Percentiles rank a stretch among this genome's conserved stretches.
phyloP scores from a whole-genome alignment of 2,113 vertebrate species.

The Andinoacara biseriatus region DNA sequence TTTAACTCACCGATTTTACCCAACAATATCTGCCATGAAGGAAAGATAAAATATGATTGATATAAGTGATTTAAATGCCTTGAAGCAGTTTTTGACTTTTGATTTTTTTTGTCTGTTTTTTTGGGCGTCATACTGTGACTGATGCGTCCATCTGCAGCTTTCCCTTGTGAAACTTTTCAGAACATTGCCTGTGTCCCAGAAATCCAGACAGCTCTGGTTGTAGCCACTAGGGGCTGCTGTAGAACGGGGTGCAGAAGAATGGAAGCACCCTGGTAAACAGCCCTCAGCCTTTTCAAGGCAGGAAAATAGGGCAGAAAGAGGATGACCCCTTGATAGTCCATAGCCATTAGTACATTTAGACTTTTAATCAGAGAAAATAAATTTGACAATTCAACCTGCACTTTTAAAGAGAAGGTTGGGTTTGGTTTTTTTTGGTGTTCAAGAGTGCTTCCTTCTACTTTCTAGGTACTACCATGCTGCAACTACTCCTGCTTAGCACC shows the following conservation, averaged over 20 bases:
- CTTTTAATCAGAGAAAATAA: not conserved
- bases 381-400: not conserved
- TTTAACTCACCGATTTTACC: not conserved
- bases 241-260: constrained; percentile 15
- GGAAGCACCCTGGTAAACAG: not conserved
- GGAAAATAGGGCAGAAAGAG: not conserved
- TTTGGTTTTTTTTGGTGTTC: not conserved
- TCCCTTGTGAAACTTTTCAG: not conserved
- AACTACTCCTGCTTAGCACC: not conserved
- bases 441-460: not conserved
- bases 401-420: not conserved
- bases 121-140: not conserved
- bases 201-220: not conserved
- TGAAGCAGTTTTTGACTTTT: not conserved
- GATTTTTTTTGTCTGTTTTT: not conserved
- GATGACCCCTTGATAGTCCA: not conserved
- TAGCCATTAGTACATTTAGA: not conserved
- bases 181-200: not conserved
- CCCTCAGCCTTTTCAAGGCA: not conserved
- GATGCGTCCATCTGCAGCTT: not conserved
- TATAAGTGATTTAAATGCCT: not conserved
- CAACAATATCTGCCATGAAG: not conserved
- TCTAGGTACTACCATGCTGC: not conserved
- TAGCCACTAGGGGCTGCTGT: constrained; percentile 62
- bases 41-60: not conserved